Conservation (phyloP, 2,797 vertebrate genomes). For the Lagocephalus sceleratus region DNA sequence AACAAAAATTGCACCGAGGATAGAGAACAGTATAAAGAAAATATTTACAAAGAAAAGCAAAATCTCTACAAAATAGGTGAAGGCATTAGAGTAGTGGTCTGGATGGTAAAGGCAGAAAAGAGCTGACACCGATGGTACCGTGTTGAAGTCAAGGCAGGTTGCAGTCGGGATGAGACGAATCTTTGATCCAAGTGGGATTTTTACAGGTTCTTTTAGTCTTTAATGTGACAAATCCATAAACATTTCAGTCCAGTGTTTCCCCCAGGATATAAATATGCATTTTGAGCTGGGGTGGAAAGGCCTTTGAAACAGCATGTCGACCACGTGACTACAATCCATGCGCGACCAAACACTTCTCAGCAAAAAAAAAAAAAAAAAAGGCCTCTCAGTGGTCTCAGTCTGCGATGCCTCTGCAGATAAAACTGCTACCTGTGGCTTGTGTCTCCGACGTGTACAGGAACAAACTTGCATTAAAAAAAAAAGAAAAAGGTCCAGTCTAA, state of each 20-base stretch:
- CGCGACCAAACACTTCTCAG: not conserved
- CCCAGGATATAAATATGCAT: conserved; percentile 28
- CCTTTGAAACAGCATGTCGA: conserved; percentile 45
- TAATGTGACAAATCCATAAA: conserved; percentile 49
- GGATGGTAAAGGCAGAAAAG: conserved; percentile 40
- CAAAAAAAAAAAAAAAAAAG: conserved; percentile 16
- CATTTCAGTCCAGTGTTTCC: conserved; percentile 68
- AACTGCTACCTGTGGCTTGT: conserved; percentile 58
- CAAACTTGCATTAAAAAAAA: conserved; percentile 21
- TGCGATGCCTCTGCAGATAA: conserved; percentile 25
- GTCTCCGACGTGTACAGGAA: conserved; percentile 51
- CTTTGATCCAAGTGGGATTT: conserved; percentile 40
- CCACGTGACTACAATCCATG: conserved; percentile 10
- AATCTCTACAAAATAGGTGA: conserved; percentile 68
- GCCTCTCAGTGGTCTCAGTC: conserved; percentile 30
- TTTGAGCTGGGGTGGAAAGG: conserved; percentile 39
- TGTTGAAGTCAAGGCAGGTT: conserved; percentile 77
- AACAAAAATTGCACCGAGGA: conserved; percentile 77
- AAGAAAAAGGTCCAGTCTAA: conserved; percentile 35
- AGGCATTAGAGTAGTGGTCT: conserved; percentile 73
- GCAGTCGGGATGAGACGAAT: conserved; percentile 50
- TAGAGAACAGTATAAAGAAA: conserved; percentile 55
- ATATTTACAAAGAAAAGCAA: conserved; percentile 74
- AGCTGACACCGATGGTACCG: conserved; percentile 68
- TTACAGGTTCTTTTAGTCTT: conserved; percentile 28